Evolutionary conservation across 2,797 vertebrate genomes (phyloP), one percentile per base, ranked within the genome.

Genomic region (Chrysolophus pictus): DNA sequence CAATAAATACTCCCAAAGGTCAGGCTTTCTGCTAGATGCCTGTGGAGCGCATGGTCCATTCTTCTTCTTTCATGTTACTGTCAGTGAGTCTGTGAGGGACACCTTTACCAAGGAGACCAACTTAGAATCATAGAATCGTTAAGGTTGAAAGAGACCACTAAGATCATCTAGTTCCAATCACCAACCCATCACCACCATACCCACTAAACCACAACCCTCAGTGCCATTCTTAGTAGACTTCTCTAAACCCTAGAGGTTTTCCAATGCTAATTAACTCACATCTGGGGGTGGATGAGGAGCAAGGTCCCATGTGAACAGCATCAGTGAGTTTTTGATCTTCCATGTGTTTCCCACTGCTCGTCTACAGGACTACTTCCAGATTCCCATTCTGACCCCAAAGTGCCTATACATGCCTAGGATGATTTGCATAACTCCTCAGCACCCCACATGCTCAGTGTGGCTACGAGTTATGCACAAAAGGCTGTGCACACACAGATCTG

Each of bases 1-100:
- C 4, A 46, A 22, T 75, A 86, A 95, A 65, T 56, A 19, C 73
- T 87, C 71, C 70, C 84, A 81, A 94, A 87, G 73, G 88, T 39
- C 76, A 67, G 87, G 33, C 63, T 70, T 37, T 67, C 35, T 85
- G 60, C 70, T 78, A 56, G 28, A 75, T 41, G 39, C 11, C 83
- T n/a, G 75, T 37, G 55, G 31, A 47, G 46, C 44, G 26, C 70
- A 69, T 11, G 41, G 26, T 35, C 68, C 51, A 28, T 35, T 41
- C 55, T 64, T 6, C 26, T 71, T 59, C 51, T 76, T 86, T 62
- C 53, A 62, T 46, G 39, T n/a, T 11, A 31, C 15, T 82, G 29
- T 56, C 59, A 80, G 47, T 26, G 41, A 85, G 31, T 2, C 31
- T 59, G 13, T n/a, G 23, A 75, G 26, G 68, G 47, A 33, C 3